Percentiles rank a stretch among this genome's conserved stretches.
Conservation (phyloP, 2,888 invertebrate species). For the Coenonympha arcania region DNA sequence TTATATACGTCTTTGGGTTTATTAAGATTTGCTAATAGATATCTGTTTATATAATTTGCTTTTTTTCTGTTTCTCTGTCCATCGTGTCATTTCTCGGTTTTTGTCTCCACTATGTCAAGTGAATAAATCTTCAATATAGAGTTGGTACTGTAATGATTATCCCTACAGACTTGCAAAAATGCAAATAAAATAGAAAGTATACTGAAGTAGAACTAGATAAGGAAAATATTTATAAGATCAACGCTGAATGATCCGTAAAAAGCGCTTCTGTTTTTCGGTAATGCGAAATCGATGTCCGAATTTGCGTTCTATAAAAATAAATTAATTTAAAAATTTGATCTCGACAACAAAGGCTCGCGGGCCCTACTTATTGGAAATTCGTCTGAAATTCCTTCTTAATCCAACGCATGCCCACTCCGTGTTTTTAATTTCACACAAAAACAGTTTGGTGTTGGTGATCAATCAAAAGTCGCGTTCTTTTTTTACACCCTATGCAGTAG, state of each 20-base stretch:
- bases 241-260: slow-evolving; percentile 26
- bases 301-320: slow-evolving; percentile 47
- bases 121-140: not conserved
- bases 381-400: slow-evolving; percentile 67
- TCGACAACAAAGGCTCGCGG: slow-evolving; percentile 48
- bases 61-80: too few relatives aligned
- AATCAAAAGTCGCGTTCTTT: slow-evolving; percentile 68
- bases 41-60: too few relatives aligned
- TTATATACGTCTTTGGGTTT: too few relatives aligned
- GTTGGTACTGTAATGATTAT: not conserved
- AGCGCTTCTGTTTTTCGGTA: slow-evolving; percentile 41
- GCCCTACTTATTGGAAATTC: slow-evolving; percentile 48
- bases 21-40: too few relatives aligned
- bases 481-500: slow-evolving; percentile 67
- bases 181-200: not conserved
- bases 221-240: slow-evolving; percentile 9
- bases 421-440: slow-evolving; percentile 74
- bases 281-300: slow-evolving; percentile 50
- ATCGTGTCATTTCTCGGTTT: too few relatives aligned
- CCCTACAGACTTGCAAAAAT: not conserved
- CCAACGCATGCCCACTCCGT: slow-evolving; percentile 65
- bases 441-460: slow-evolving; percentile 66
- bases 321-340: slow-evolving; percentile 56
- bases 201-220: not conserved
- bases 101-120: too few relatives aligned